Conservation (phyloP, 1,140 invertebrate species). For the Megathymus violae region DNA sequence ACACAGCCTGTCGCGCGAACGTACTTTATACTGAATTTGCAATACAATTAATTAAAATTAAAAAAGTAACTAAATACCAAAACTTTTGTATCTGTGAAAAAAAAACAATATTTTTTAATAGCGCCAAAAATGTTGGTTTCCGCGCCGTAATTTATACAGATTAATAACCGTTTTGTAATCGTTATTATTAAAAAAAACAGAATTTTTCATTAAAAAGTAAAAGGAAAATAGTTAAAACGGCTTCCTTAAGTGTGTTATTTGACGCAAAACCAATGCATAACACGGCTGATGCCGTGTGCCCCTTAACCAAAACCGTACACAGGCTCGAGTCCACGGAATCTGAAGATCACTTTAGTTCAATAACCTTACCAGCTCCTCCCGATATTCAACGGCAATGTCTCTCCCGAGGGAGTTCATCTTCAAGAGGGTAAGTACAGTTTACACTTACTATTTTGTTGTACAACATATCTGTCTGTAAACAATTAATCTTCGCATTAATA, state of each 20-base stretch:
- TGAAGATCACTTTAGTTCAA: slow-evolving; percentile 63
- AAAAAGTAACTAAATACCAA: slow-evolving; percentile 18
- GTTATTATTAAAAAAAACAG: slow-evolving; percentile 10
- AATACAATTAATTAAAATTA: no score
- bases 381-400: slow-evolving; percentile 63
- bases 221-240: slow-evolving; percentile 58
- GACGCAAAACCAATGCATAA: slow-evolving; percentile 68
- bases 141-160: slow-evolving; percentile 37
- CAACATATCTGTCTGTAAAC: no score
- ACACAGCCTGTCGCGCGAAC: not conserved
- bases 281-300: slow-evolving; percentile 62
- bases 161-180: slow-evolving; percentile 30
- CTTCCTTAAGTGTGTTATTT: slow-evolving; percentile 47
- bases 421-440: slow-evolving; percentile 58
- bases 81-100: slow-evolving; percentile 5
- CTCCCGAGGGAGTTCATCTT: slow-evolving; percentile 72
- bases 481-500: no score
- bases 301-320: slow-evolving; percentile 42
- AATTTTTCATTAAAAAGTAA: slow-evolving; percentile 30
- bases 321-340: slow-evolving; percentile 71
- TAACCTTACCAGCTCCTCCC: slow-evolving; percentile 60
- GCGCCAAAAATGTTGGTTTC: slow-evolving; percentile 34
- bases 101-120: slow-evolving; percentile 10
- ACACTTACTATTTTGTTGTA: no score
- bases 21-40: not conserved